Percentiles rank a stretch among this genome's conserved stretches.
phyloP scores from a whole-genome alignment of 2,888 invertebrate species.

The Melipona beecheii region DNA sequence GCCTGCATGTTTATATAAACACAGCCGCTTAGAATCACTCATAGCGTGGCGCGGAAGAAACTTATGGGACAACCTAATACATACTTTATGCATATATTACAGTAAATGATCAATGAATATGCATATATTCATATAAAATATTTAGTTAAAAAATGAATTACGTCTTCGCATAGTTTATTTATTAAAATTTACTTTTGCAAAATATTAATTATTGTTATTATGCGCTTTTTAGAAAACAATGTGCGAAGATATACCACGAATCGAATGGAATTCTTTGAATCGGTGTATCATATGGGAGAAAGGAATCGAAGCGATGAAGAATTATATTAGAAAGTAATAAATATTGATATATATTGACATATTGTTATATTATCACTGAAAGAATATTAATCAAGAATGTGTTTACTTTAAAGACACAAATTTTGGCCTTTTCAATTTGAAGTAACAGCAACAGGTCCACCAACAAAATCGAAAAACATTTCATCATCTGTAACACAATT shows the following conservation, averaged over 20 bases:
- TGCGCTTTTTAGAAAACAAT: conserved; percentile 54
- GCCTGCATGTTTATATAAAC: no score
- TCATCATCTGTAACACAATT: conserved; percentile 30
- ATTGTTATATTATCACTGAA: background rate
- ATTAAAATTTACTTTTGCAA: background rate
- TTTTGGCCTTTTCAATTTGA: conserved; percentile 78
- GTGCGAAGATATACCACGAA: conserved; percentile 61
- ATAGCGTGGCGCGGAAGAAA: no score
- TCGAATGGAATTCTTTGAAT: conserved; percentile 75
- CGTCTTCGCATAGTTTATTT: no score
- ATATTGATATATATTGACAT: background rate
- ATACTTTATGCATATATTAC: no score
- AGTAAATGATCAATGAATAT: no score
- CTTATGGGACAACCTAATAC: no score
- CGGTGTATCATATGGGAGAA: conserved; percentile 56
- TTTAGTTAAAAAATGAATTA: no score
- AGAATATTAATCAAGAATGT: background rate
- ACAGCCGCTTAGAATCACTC: no score
- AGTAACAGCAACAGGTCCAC: background rate
- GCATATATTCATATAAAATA: no score
- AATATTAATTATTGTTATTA: background rate
- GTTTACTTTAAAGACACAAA: conserved; percentile 63
- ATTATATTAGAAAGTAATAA: conserved; percentile 67
- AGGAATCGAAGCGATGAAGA: conserved; percentile 52
- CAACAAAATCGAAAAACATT: conserved; percentile 1